Evolutionary conservation across 2,797 vertebrate species (phyloP).

Genomic region (Syngnathus acus): DNA sequence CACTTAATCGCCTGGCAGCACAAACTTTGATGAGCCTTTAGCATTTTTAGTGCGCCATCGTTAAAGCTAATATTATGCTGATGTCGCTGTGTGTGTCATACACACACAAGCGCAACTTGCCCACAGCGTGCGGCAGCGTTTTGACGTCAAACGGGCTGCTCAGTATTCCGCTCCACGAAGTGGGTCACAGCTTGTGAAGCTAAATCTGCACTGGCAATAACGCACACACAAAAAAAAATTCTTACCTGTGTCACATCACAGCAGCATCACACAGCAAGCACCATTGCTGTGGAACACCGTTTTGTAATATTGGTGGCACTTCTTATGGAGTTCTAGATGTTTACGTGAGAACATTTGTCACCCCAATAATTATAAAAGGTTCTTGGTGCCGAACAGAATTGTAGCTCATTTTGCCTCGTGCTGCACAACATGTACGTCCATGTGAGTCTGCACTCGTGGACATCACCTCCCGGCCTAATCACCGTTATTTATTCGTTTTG

Average conservation of each 20-base stretch:
- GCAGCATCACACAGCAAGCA: constrained; percentile 35
- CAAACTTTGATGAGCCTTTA: constrained; percentile 12
- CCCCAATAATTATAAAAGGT: constrained; percentile 14
- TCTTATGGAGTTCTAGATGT: too few relatives aligned
- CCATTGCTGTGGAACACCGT: background rate
- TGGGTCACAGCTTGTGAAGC: constrained; percentile 75
- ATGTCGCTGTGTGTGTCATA: constrained; percentile 27
- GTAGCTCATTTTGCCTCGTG: constrained; percentile 11
- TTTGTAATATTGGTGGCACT: background rate
- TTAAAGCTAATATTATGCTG: constrained; percentile 48
- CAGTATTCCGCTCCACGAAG: constrained; percentile 72
- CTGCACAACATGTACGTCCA: constrained; percentile 4
- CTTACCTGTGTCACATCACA: constrained; percentile 41
- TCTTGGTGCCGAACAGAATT: constrained; percentile 11
- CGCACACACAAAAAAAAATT: constrained; percentile 10
- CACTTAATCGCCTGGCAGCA: background rate
- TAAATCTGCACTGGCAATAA: constrained; percentile 46
- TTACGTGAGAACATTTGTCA: constrained; percentile 2
- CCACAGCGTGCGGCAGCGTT: constrained; percentile 51
- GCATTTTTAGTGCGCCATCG: constrained; percentile 28
- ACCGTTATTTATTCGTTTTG: constrained; percentile 49
- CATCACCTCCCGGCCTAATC: constrained; percentile 34
- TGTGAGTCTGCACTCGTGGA: constrained; percentile 9
- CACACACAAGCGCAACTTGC: constrained; percentile 11
- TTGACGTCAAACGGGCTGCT: constrained; percentile 76